These are phyloP conservation scores for Poeciliopsis occidentalis DNA, from an alignment of 2,113 vertebrate species.

Conservation along the genomic window DNA sequence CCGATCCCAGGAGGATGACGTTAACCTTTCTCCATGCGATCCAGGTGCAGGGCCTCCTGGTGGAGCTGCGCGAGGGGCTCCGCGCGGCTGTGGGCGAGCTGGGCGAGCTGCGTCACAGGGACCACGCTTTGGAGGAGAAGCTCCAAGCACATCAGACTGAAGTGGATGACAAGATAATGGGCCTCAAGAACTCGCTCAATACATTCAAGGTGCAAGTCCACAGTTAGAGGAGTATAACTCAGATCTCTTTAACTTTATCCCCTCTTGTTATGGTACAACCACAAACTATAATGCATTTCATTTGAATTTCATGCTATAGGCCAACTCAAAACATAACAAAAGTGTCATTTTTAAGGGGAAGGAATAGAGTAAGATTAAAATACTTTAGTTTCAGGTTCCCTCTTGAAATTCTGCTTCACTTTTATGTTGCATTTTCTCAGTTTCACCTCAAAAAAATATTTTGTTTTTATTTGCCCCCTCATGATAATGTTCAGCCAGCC, in stretches of 20 bases:
- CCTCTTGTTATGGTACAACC: not conserved
- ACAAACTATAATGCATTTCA: not conserved
- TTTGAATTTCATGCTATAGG: not conserved
- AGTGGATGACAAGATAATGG: constrained; percentile 91
- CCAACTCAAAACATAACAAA: too few species aligned
- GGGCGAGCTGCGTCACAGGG: constrained; percentile 86
- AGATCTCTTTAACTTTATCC: not conserved
- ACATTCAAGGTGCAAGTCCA: constrained; percentile 86
- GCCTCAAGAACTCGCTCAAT: constrained; percentile 93
- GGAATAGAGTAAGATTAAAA: too few species aligned
- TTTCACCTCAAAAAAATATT: too few species aligned
- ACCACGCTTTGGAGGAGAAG: constrained; percentile 88
- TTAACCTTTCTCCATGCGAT: not conserved
- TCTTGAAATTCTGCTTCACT: too few species aligned
- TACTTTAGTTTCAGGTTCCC: too few species aligned
- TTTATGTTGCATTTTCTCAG: too few species aligned
- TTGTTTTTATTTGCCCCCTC: too few species aligned
- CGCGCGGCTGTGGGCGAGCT: constrained; percentile 87
- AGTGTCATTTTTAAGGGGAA: too few species aligned
- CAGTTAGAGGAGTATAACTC: not conserved
- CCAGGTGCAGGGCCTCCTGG: constrained; percentile 90
- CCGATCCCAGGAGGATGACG: not conserved
- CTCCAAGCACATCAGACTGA: constrained; percentile 88
- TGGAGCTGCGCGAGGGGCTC: constrained; percentile 91
- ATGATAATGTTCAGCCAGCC: too few species aligned